These are phyloP conservation scores for Nycticryphes semicollaris DNA, from an alignment of 2,113 vertebrate genomes.

Conservation along the genomic window DNA sequence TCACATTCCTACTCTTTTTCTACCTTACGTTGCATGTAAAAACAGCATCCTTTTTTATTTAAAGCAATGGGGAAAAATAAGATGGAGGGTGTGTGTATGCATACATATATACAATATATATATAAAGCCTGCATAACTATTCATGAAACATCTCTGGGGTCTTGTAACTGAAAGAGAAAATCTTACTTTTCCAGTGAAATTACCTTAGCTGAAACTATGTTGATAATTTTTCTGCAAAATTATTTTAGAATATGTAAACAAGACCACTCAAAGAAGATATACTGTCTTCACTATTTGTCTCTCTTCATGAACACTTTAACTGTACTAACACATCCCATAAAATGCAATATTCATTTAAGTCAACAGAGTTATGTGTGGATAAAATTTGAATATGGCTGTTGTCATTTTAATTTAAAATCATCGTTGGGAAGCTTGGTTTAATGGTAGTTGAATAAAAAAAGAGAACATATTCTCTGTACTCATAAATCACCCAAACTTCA, in stretches of 20 bases:
- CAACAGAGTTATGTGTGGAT: background rate
- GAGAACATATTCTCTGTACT: background rate
- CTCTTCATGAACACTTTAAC: background rate
- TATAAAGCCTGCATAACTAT: background rate
- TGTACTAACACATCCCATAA: background rate
- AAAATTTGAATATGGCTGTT: background rate
- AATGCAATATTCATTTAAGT: conserved; percentile 4
- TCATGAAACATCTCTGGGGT: background rate
- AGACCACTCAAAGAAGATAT: background rate
- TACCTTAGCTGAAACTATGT: background rate
- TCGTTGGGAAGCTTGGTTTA: background rate
- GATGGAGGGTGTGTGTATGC: too few relatives aligned
- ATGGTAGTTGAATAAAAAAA: background rate
- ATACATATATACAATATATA: too few relatives aligned
- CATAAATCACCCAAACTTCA: background rate
- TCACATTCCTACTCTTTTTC: background rate
- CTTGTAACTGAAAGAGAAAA: background rate
- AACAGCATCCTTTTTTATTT: background rate
- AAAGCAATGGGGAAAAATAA: background rate
- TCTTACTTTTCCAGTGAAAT: background rate
- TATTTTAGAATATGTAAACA: background rate
- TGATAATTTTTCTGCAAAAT: background rate
- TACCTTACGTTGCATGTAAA: background rate
- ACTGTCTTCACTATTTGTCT: background rate
- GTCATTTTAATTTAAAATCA: conserved; percentile 23